Evolutionary conservation across 53 echinoderm and acorn worm species (phyloP).

Genomic region (Paelopatides confundens): DNA sequence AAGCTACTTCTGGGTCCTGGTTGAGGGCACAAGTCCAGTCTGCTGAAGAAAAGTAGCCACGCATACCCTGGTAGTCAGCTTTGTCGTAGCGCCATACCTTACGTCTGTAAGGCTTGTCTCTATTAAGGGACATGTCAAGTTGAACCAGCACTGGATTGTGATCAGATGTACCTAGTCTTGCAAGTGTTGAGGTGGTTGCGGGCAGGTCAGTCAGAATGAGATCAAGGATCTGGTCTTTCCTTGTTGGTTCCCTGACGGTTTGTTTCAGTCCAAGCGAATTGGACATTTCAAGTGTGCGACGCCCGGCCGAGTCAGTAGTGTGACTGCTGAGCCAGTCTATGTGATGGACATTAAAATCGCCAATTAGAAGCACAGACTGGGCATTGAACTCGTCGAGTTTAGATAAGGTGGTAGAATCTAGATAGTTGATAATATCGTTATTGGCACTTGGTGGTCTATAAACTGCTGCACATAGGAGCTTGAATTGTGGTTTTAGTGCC

Average conservation of each 20-base stretch:
- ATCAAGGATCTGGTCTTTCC: constrained; percentile 64
- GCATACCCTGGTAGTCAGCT: constrained; percentile 65
- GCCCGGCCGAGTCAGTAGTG: constrained; percentile 65
- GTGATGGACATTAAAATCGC: constrained; percentile 71
- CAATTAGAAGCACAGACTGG: constrained; percentile 48
- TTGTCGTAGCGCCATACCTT: constrained; percentile 65
- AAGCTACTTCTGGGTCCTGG: constrained; percentile 47
- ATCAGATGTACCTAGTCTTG: constrained; percentile 63
- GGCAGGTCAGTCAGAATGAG: constrained; percentile 52
- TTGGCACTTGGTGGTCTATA: constrained; percentile 70
- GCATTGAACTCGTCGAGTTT: constrained; percentile 45
- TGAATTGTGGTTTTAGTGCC: constrained; percentile 64
- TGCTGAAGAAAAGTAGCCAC: constrained; percentile 43
- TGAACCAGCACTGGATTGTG: constrained; percentile 60
- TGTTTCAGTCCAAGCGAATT: constrained; percentile 51
- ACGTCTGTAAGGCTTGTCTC: constrained; percentile 66
- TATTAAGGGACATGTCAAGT: constrained; percentile 43
- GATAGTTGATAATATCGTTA: constrained; percentile 64
- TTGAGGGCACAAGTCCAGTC: constrained; percentile 46
- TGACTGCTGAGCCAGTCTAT: constrained; percentile 65
- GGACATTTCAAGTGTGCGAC: constrained; percentile 50
- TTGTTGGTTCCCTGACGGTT: constrained; percentile 59
- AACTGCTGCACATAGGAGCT: constrained; percentile 61
- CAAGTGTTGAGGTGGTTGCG: constrained; percentile 3
- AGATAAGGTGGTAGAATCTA: constrained; percentile 55